Evolutionary conservation across 2,888 invertebrate species (phyloP), one percentile per base, ranked within the genome.

Genomic region (Drosophila neoperkinsi): DNA sequence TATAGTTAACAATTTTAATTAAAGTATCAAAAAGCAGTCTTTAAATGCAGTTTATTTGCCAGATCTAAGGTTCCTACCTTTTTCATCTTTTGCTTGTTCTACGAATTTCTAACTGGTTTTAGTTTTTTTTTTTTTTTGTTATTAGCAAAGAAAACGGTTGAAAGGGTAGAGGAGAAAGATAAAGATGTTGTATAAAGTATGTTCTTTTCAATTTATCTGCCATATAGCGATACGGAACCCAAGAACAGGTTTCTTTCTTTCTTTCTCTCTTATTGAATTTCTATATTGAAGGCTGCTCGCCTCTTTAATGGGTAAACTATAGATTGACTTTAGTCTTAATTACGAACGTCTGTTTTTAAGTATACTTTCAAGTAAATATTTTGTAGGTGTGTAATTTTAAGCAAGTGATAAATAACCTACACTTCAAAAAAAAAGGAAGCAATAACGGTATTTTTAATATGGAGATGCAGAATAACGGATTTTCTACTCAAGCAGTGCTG

Each of bases 101-200:
- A 21, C 28, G 46, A 76, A 71, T 52, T 71, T 31, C 25, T 59
- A 82, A 79, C 79, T 76, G 50, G 85, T 82, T 84, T 73, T 38
- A 33, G 16, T 28, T 18, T 63, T 25, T 46, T 31, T 43, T 28
- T 66, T 60, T 55, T 38, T 53, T 49, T 36, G 57, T 64, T 57
- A 66, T 72, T 71, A 71, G 38, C 25, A 41, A 71, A 61, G 58
- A 71, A 68, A 66, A 50, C 41, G 18, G 34, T 50, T 57, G 38
- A 74, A 74, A 61, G 56, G 61, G 33, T 46, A 63, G 66, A 51
- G 43, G 5, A 43, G 43, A 36, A 18, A 58, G n/a, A 70, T 67
- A 67, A 58, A 60, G 65, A 59, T 38, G 31, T 31, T 10, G 31
- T 10, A 31, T 18, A 5, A 78, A 62, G 50, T 65, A 46, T 57